A percentile compares a stretch with the other conserved stretches of the same genome.
Evolutionary conservation across 2,113 vertebrate species (phyloP).

Genomic region (Phaethon lepturus): DNA sequence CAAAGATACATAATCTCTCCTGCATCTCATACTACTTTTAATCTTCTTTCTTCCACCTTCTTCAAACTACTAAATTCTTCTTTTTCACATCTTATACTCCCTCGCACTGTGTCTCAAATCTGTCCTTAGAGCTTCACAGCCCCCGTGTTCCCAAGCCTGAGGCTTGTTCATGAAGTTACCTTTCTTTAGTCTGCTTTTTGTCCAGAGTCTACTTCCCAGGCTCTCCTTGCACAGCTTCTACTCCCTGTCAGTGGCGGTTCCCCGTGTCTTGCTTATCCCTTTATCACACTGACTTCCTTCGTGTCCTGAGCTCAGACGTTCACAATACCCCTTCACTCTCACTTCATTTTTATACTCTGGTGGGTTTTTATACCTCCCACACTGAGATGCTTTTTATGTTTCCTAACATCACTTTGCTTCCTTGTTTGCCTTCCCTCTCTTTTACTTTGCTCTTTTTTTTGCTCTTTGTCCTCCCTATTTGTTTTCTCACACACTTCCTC

Average conservation of each 20-base stretch:
- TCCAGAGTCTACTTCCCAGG: not conserved
- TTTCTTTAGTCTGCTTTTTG: not conserved
- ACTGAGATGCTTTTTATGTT: not conserved
- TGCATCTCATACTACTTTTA: not conserved
- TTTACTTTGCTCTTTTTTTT: not conserved
- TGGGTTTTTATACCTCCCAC: not conserved
- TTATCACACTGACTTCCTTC: not conserved
- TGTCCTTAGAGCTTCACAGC: not conserved
- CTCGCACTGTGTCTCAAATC: not conserved
- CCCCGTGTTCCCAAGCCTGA: not conserved
- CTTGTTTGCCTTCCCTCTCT: not conserved
- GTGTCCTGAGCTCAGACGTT: not conserved
- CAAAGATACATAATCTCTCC: not conserved
- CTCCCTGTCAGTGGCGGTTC: fast-evolving
- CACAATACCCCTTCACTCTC: not conserved
- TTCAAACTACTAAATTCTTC: not conserved
- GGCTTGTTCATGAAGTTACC: not conserved
- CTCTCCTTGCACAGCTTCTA: not conserved
- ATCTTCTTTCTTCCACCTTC: not conserved
- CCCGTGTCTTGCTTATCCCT: not conserved
- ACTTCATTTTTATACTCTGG: not conserved
- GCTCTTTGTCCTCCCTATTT: not conserved
- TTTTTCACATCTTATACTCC: not conserved
- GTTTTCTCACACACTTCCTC: not conserved
- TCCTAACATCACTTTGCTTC: not conserved